Conservation (phyloP, 2,113 vertebrate genomes). For the Apaloderma vittatum region DNA sequence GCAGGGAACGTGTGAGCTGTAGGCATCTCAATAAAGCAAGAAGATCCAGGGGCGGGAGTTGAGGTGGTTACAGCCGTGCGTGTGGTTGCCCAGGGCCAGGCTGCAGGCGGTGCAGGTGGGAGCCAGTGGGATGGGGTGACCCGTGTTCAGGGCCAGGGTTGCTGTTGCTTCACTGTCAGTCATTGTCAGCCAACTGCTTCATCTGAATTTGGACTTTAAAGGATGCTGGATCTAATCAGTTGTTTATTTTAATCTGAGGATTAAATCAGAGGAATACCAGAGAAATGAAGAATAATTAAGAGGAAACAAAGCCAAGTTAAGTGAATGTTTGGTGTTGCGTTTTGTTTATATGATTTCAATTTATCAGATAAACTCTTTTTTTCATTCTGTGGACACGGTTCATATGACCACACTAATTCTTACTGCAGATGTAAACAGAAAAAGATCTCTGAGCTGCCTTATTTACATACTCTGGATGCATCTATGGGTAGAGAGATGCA, state of each 20-base stretch:
- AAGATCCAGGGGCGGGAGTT: not conserved
- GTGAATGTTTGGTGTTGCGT: not conserved
- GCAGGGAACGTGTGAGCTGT: not conserved
- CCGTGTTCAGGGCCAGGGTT: not conserved
- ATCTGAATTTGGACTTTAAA: not conserved
- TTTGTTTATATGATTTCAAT: not conserved
- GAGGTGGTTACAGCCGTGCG: not conserved
- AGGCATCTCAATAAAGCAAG: not conserved
- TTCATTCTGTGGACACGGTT: not conserved
- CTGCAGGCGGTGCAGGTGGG: not conserved
- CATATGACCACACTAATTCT: not conserved
- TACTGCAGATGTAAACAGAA: not conserved
- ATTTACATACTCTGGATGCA: not conserved
- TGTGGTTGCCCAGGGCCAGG: accelerated
- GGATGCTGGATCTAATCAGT: not conserved
- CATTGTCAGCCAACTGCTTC: not conserved
- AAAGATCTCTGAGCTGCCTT: not conserved
- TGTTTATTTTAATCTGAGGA: not conserved
- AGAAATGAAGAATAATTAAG: not conserved
- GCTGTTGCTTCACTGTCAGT: not conserved
- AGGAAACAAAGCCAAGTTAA: not conserved
- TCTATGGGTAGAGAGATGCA: not conserved
- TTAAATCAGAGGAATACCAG: not conserved
- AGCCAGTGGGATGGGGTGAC: not conserved
- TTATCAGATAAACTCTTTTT: not conserved